Base-by-base conservation (phyloP, 1,140 invertebrate species). In the Pectinophora gossypiella region DNA sequence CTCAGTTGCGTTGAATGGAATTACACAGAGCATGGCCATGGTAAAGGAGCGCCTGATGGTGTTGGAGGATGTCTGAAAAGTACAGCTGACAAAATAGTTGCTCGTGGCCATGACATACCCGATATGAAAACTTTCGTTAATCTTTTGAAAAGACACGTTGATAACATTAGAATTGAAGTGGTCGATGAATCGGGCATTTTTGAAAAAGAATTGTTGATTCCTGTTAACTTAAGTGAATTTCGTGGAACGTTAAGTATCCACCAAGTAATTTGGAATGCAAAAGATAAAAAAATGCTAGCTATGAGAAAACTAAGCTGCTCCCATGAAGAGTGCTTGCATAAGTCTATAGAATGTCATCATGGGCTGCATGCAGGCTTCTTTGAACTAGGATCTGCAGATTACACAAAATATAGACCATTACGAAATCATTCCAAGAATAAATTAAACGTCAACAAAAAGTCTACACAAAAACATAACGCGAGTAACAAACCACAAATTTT, bases 11-110 rank as follows among this genome's bases (percentile, higher is more conserved):
- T 48, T 3, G 19, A 12, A 1, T 48, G 47, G 47, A 48, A 48
- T 36, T 48, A 48, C 18, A 35, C 19, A 3, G 47, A 48, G 18
- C 10, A 3, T 6, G 47, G 47, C 5, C 47, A 48, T 18, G 27
- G 32, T 3, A 48, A 48, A 19, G 47, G 47, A 19, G 47, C 23
- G 4, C 47, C 47, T 7, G 22, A 36, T 48, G 47, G 45, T 5
- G 23, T 47, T 20, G 47, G 19, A n/a, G 32, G 22, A 18, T 13
- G 4, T 4, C 22, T 23, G 22, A 23, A 23, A 10, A 4, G 22
- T 23, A 23, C 22, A 23, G 22, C 22, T 10, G 22, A 23, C 10
- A 4, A 23, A 10, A 23, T 23, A 4, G 22, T 23, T 4, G 22
- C 22, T 10, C 22, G 22, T 23, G 22, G 22, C 4, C 4, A 23